Evolutionary conservation across 2,888 invertebrate genomes (phyloP), one percentile per base, ranked within the genome.

Genomic region (Acanthococcus lagerstroemiae): DNA sequence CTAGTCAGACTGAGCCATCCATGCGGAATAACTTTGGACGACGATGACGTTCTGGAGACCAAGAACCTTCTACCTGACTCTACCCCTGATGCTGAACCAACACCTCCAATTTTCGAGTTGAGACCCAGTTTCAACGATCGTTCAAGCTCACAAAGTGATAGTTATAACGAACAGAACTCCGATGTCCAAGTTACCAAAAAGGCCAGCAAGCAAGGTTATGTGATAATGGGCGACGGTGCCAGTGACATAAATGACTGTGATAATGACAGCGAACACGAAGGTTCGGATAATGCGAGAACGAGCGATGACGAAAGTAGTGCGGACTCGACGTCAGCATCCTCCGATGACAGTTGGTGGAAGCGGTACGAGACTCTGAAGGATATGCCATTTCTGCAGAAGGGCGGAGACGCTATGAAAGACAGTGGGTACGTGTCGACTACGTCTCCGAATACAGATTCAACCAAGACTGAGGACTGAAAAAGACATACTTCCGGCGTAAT

Each of bases 271-370:
- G 50, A 25, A 27, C n/a, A 48, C 24, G 30, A 22, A 15, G 24
- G 21, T 26, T 24, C 27, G 2, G 37, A 55, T 30, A 54, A 12
- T 19, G 25, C 52, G 4, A 55, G 27, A n/a, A 24, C 17, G 9
- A 44, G 44, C 44, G 44, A 57, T 22, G 24, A 46, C 37, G 9
- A 21, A 30, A 45, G 17, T 25, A 65, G 65, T 48, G 56, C 25
- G 17, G 65, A 55, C 21, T 66, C 66, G 1, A 66, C 66, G 17
- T 66, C 66, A 19, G 66, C 45, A 26, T 66, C 66, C 15, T 66
- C 66, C 22, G 66, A 66, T n/a, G 56, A 66, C 22, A 66, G 66
- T 19, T 66, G 66, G 66, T 66, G 66, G 66, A 56, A 57, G 17
- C 24, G 46, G 30, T 66, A 66, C 37, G 27, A 66, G 30, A 46